A percentile compares a stretch with the other conserved stretches of the same genome.
These are phyloP conservation scores for Microchrysa polita DNA, from an alignment of 2,888 invertebrate genomes.

Conservation along the genomic window DNA sequence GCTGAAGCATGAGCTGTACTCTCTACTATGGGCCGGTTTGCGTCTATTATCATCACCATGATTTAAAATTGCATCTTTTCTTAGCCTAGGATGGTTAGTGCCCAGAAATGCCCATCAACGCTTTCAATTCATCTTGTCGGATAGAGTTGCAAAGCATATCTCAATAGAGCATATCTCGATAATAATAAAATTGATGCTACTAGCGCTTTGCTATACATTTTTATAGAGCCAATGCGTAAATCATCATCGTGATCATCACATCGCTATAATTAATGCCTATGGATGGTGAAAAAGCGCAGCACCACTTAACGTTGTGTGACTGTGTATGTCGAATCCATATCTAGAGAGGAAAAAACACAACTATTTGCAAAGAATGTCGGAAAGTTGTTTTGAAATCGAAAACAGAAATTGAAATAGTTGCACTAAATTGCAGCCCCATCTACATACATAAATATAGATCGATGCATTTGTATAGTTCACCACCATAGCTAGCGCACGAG, in stretches of 20 bases:
- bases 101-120: neutral
- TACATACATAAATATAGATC: neutral
- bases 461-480: neutral
- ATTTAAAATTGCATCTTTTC: constrained; percentile 9
- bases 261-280: constrained; percentile 34
- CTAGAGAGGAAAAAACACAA: constrained; percentile 19
- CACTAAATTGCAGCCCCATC: constrained; percentile 1
- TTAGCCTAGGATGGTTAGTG: neutral
- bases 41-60: constrained; percentile 22
- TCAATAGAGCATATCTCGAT: constrained; percentile 25
- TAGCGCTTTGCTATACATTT: no score
- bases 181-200: constrained; percentile 23
- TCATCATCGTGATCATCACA: constrained; percentile 15
- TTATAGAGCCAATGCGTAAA: constrained; percentile 33
- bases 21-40: constrained; percentile 2
- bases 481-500: neutral
- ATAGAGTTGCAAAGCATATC: neutral
- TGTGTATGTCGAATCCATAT: constrained; percentile 14
- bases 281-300: constrained; percentile 20
- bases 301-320: neutral
- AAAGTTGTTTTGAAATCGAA: constrained; percentile 44
- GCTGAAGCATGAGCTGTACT: neutral
- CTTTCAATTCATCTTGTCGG: constrained; percentile 15
- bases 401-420: constrained; percentile 34
- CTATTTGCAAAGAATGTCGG: constrained; percentile 41